Conservation (phyloP, 2,113 vertebrate species). For the Nothoprocta perdicaria region DNA sequence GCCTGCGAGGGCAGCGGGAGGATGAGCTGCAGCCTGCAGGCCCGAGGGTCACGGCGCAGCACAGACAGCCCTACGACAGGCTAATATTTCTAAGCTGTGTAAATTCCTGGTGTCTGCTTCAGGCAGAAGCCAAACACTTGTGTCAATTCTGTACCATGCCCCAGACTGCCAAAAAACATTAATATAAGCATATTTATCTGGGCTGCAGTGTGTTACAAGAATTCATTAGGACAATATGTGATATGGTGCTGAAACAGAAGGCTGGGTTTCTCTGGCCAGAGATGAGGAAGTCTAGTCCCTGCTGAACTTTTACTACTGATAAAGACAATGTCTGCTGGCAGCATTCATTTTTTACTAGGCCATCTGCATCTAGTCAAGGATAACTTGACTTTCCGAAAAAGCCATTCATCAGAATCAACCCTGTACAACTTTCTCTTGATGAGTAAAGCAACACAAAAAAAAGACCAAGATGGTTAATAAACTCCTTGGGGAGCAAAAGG, state of each 20-base stretch:
- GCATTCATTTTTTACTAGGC: constrained; percentile 83
- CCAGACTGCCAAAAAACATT: constrained; percentile 71
- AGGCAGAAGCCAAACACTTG: constrained; percentile 60
- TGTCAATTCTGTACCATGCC: constrained; percentile 73
- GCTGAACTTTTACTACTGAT: constrained; percentile 82
- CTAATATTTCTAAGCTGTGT: constrained; percentile 15
- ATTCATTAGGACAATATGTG: constrained; percentile 81
- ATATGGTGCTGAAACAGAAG: constrained; percentile 83
- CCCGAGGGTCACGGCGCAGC: neutral
- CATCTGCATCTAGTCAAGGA: constrained; percentile 87
- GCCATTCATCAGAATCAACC: constrained; percentile 73
- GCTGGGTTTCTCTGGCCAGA: constrained; percentile 71
- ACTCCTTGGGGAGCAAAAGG: constrained; percentile 74
- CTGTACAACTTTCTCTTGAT: constrained; percentile 63
- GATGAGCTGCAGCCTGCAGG: neutral
- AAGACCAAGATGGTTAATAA: constrained; percentile 75
- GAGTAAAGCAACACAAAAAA: constrained; percentile 73
- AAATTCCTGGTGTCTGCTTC: constrained; percentile 61
- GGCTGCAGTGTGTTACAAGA: constrained; percentile 72
- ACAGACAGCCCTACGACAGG: constrained; percentile 1
- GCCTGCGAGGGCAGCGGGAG: neutral
- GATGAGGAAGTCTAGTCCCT: constrained; percentile 81
- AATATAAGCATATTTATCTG: constrained; percentile 75
- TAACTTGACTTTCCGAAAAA: constrained; percentile 80
- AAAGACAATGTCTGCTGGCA: constrained; percentile 82